Evolutionary conservation across 2,113 vertebrate genomes (phyloP), one percentile per base, ranked within the genome.

Genomic region (Tauraco erythrolophus): DNA sequence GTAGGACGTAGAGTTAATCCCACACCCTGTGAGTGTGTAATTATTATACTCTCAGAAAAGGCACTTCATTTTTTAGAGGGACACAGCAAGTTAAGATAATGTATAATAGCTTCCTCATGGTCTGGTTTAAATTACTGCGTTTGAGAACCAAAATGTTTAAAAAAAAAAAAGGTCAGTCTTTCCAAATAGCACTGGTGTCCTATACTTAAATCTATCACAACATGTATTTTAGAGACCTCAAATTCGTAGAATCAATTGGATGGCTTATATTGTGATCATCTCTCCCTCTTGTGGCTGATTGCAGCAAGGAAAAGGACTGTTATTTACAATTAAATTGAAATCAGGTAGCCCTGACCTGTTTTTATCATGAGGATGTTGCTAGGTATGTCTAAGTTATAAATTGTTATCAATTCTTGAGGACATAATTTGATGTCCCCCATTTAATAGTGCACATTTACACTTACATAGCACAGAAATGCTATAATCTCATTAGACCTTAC

Each of bases 241-340:
- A 6, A 80, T 62, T 25, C 54, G 10, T 53, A 30, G 25, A 76
- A 57, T 65, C 21, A 45, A 35, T 39, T 53, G 4, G 30, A 48
- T 33, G 21, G 43, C 2, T 62, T 74, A 58, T 61, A 94, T 82
- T 94, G 19, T 58, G 66, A 65, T 70, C 54, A 70, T 66, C 19
- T 93, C 91, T 92, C 95, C 96, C 95, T 94, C 94, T 96, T 92
- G 93, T 96, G 94, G 92, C 18, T 62, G 62, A 88, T 37, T 61
- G 72, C 58, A 85, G 54, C 3, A 69, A 74, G 14, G 35, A 72
- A 71, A 88, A 65, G 16, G 25, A 19, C 27, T 18, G 27, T 8
- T 83, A 33, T 35, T 64, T 57, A 24, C 9, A 24, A 51, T 64
- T 50, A 37, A 69, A 48, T 24, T 53, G 9, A 79, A 84, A 76